A percentile compares a stretch with the other conserved stretches of the same genome.
Conservation (phyloP, 2,797 vertebrate genomes). For the Petrocephalus sullivani region DNA sequence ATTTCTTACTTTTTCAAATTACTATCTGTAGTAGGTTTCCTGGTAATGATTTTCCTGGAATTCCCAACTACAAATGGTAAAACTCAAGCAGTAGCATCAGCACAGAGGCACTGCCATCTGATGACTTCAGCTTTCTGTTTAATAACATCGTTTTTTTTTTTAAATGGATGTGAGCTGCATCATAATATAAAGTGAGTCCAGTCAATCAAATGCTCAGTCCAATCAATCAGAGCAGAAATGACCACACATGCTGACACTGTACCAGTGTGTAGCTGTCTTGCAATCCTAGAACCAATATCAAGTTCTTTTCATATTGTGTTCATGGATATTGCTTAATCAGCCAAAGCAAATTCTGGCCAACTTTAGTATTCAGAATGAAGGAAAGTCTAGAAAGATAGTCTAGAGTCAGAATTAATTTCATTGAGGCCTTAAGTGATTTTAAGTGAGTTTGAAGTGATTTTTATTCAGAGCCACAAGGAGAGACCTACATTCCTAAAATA, state of each 20-base stretch:
- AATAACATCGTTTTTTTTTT: not conserved
- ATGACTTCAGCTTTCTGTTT: not conserved
- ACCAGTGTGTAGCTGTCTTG: not conserved
- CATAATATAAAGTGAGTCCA: not conserved
- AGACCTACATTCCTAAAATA: not conserved
- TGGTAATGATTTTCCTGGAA: not conserved
- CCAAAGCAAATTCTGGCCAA: not conserved
- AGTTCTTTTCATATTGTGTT: not conserved
- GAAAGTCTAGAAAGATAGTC: not conserved
- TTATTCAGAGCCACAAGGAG: not conserved
- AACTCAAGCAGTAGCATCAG: not conserved
- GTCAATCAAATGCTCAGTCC: not conserved
- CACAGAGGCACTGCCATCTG: not conserved
- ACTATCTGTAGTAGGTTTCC: not conserved
- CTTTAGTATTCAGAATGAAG: not conserved
- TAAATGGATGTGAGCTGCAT: not conserved
- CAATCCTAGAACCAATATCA: not conserved
- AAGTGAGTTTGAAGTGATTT: not conserved
- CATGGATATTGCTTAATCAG: not conserved
- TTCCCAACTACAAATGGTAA: not conserved
- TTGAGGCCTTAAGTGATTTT: not conserved
- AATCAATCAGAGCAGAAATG: not conserved
- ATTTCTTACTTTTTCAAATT: not conserved
- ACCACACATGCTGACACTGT: not conserved
- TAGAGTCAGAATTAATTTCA: not conserved